These are phyloP conservation scores for Lithobius niger DNA, from an alignment of 1,140 invertebrate genomes.

Conservation along the genomic window DNA sequence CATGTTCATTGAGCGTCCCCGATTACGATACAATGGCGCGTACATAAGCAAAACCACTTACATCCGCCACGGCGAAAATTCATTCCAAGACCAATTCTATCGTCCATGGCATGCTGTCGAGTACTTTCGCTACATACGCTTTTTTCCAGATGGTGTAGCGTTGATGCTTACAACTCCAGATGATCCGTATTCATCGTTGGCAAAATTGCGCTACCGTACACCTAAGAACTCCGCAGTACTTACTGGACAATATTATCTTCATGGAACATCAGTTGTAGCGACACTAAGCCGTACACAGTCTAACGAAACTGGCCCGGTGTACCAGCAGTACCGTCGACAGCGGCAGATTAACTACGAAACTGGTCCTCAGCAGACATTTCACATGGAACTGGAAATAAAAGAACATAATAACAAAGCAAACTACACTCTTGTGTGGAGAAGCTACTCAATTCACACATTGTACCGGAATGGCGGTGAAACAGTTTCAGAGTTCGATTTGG, in stretches of 20 bases:
- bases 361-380: conserved; percentile 49
- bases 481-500: conserved; percentile 55
- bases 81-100: conserved; percentile 82
- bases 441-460: conserved; percentile 52
- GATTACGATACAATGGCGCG: conserved; percentile 54
- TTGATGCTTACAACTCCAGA: conserved; percentile 80
- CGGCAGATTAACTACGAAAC: conserved; percentile 38
- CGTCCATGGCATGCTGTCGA: conserved; percentile 78
- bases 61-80: conserved; percentile 74
- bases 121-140: conserved; percentile 73
- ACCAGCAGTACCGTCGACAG: conserved; percentile 33
- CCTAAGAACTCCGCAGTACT: conserved; percentile 45
- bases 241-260: conserved; percentile 59
- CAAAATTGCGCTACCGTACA: conserved; percentile 43
- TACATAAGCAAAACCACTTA: conserved; percentile 91
- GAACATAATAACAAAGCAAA: conserved; percentile 24
- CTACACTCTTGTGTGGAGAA: conserved; percentile 48
- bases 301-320: background rate
- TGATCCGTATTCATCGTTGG: conserved; percentile 53
- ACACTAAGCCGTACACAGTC: conserved; percentile 15
- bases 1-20: conserved; percentile 71
- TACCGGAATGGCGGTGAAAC: conserved; percentile 33
- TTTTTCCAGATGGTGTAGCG: conserved; percentile 42
- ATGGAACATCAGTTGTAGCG: conserved; percentile 29
- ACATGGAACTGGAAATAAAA: conserved; percentile 38